Conservation (phyloP, 2,888 invertebrate genomes). For the Morpho helenor region DNA sequence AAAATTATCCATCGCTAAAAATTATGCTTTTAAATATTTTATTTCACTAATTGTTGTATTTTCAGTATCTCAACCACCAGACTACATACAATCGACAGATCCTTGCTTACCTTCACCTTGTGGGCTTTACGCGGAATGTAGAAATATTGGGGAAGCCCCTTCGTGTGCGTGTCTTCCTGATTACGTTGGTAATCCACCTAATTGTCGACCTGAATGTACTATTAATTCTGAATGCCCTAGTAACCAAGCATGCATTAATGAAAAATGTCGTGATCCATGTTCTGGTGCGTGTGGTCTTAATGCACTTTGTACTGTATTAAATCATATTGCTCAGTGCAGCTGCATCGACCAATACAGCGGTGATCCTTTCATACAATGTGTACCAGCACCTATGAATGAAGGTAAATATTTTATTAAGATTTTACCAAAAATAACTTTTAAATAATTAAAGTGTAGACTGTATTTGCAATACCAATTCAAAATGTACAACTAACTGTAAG, state of each 20-base stretch:
- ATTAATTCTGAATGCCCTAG: slow-evolving; percentile 85
- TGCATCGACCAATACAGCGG: slow-evolving; percentile 79
- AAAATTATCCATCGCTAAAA: not conserved
- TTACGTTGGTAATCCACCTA: slow-evolving; percentile 82
- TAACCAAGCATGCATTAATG: slow-evolving; percentile 82
- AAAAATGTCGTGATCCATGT: slow-evolving; percentile 84
- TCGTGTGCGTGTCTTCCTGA: slow-evolving; percentile 80
- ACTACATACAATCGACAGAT: slow-evolving; percentile 48
- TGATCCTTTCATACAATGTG: slow-evolving; percentile 78
- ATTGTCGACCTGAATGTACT: slow-evolving; percentile 84
- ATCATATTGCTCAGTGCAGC: slow-evolving; percentile 82
- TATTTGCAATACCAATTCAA: too few relatives aligned
- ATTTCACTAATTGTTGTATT: slow-evolving; percentile 22
- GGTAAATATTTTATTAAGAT: slow-evolving; percentile 39
- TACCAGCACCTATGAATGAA: slow-evolving; percentile 47
- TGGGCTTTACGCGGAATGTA: slow-evolving; percentile 82
- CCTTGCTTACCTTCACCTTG: slow-evolving; percentile 85
- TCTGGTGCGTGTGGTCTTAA: slow-evolving; percentile 82
- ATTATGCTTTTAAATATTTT: not conserved
- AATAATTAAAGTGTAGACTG: not conserved
- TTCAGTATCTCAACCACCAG: slow-evolving; percentile 56
- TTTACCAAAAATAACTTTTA: not conserved
- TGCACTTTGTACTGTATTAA: slow-evolving; percentile 79
- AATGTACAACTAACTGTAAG: too few relatives aligned
- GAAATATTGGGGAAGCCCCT: slow-evolving; percentile 73